Percentiles rank a stretch among this genome's conserved stretches.
Evolutionary conservation across 2,797 vertebrate genomes (phyloP).

Genomic region (Hydrolagus colliei): DNA sequence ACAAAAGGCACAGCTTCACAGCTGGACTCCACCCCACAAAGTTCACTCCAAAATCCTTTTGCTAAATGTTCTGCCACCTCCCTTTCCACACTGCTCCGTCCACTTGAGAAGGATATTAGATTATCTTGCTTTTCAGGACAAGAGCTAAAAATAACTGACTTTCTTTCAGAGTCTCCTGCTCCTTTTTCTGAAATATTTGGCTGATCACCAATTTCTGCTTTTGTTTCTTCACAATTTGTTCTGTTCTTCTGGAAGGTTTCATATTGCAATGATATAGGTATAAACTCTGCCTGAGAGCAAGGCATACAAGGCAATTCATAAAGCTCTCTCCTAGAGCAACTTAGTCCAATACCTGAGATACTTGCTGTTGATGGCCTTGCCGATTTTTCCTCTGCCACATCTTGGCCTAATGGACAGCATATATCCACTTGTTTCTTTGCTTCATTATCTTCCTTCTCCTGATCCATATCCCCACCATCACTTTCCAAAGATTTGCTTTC

Average conservation of each 20-base stretch:
- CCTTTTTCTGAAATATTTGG: slow-evolving; percentile 7
- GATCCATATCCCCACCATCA: slow-evolving; percentile 45
- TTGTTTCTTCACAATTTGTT: slow-evolving; percentile 16
- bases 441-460: slow-evolving; percentile 38
- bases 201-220: slow-evolving; percentile 14
- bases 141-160: slow-evolving; percentile 30
- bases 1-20: slow-evolving; percentile 37
- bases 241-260: neutral
- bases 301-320: slow-evolving; percentile 50
- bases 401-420: slow-evolving; percentile 1
- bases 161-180: slow-evolving; percentile 15
- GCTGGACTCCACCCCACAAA: slow-evolving; percentile 58
- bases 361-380: neutral
- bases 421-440: slow-evolving; percentile 36
- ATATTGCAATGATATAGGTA: neutral
- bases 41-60: slow-evolving; percentile 85
- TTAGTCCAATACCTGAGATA: slow-evolving; percentile 40
- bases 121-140: slow-evolving; percentile 26
- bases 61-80: slow-evolving; percentile 93
- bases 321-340: slow-evolving; percentile 39
- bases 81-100: slow-evolving; percentile 79
- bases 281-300: slow-evolving; percentile 50
- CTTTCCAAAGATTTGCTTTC: slow-evolving; percentile 34
- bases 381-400: neutral
- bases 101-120: slow-evolving; percentile 35